phyloP scores from a whole-genome alignment of 1,140 invertebrate species.

The Oryctes rhinoceros region DNA sequence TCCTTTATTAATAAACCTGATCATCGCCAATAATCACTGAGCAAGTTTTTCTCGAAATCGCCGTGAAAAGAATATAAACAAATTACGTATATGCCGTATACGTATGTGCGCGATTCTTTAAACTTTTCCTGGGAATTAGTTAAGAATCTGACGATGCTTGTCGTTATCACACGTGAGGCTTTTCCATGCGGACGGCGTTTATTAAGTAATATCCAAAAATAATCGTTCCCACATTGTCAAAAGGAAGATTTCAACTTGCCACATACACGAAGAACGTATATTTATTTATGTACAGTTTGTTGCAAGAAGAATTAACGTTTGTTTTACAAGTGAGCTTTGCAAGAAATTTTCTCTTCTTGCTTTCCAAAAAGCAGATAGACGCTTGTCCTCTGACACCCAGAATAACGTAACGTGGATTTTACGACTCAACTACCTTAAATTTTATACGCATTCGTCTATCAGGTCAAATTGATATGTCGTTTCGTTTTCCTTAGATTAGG shows the following conservation, averaged over 20 bases:
- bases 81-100: not conserved
- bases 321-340: no score
- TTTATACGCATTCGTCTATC: no score
- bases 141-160: not conserved
- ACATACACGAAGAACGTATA: no score
- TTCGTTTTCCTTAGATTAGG: no score
- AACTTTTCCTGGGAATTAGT: not conserved
- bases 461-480: no score
- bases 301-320: not conserved
- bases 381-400: no score
- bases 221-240: constrained; percentile 1
- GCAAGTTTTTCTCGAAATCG: not conserved
- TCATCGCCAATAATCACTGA: not conserved
- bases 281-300: not conserved
- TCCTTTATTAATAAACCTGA: not conserved
- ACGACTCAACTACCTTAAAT: no score
- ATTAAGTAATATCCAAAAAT: not conserved
- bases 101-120: not conserved
- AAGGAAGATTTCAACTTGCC: not conserved
- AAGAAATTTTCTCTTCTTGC: no score
- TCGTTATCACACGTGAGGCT: constrained; percentile 8
- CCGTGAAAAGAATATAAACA: not conserved
- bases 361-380: no score
- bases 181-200: not conserved
- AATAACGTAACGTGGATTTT: no score